Conservation (phyloP, 2,888 invertebrate species). For the Esperia sulphurella region DNA sequence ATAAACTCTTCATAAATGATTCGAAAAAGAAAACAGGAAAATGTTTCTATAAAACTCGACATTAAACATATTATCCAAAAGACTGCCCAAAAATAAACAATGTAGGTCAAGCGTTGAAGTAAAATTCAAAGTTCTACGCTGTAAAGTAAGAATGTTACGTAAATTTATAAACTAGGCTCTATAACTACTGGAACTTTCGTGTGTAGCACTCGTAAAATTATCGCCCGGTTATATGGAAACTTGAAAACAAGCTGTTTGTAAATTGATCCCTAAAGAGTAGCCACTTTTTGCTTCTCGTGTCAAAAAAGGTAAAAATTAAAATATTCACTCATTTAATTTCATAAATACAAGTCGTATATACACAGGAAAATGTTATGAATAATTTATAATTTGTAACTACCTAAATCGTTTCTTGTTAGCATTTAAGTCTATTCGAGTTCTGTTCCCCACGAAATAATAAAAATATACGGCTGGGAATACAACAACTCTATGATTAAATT, state of each 20-base stretch:
- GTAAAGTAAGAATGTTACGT: constrained; percentile 29
- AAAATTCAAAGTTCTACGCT: constrained; percentile 25
- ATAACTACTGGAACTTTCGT: constrained; percentile 58
- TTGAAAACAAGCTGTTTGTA: constrained; percentile 62
- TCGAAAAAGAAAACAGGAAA: too few species aligned
- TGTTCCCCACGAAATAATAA: too few species aligned
- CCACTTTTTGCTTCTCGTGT: neutral
- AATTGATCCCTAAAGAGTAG: constrained; percentile 49
- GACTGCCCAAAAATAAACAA: constrained; percentile 24
- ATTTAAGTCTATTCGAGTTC: too few species aligned
- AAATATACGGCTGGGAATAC: too few species aligned
- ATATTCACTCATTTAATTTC: neutral
- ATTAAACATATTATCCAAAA: constrained; percentile 21
- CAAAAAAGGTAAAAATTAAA: constrained; percentile 3
- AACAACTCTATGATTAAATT: too few species aligned
- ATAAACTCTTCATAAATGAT: too few species aligned
- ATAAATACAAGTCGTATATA: neutral
- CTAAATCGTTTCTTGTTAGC: too few species aligned
- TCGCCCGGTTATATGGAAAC: constrained; percentile 53
- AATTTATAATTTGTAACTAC: neutral
- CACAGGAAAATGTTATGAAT: neutral
- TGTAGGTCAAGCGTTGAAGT: constrained; percentile 35
- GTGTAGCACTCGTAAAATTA: constrained; percentile 68
- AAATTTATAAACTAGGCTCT: constrained; percentile 33
- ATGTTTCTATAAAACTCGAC: constrained; percentile 10